Conservation (phyloP, 2,888 invertebrate species). For the Eupithecia vulgata region DNA sequence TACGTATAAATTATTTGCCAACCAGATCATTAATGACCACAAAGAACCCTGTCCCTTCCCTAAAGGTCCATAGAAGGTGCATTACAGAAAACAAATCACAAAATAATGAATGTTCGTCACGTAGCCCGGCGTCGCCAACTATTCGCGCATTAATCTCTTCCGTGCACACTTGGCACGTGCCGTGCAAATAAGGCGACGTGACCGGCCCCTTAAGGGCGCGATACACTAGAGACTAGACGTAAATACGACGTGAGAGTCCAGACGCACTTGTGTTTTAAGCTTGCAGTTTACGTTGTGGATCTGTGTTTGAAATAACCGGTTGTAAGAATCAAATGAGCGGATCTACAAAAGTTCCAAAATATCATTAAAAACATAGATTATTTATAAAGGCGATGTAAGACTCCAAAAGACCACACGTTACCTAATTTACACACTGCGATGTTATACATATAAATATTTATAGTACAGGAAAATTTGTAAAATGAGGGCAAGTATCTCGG, state of each 20-base stretch:
- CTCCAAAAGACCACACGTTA: too few relatives aligned
- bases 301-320: too few relatives aligned
- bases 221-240: not conserved
- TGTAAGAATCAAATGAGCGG: not conserved
- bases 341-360: not conserved
- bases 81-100: slow-evolving; percentile 13
- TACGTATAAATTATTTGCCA: not conserved
- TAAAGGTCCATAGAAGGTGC: slow-evolving; percentile 11
- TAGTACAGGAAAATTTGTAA: too few relatives aligned
- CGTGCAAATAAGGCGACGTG: slow-evolving; percentile 34
- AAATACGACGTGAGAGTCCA: not conserved
- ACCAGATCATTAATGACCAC: not conserved
- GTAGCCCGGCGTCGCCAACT: slow-evolving; percentile 44
- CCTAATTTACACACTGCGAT: too few relatives aligned
- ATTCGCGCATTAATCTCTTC: slow-evolving; percentile 50
- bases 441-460: too few relatives aligned
- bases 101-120: slow-evolving; percentile 45
- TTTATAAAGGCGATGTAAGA: too few relatives aligned
- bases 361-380: too few relatives aligned
- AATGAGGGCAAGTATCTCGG: too few relatives aligned
- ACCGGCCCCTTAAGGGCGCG: slow-evolving; percentile 13
- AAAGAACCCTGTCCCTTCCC: not conserved
- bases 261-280: not conserved
- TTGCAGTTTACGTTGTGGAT: not conserved
- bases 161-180: slow-evolving; percentile 30